These are phyloP conservation scores for Agapornis roseicollis DNA, from an alignment of 2,113 vertebrate genomes.

Conservation along the genomic window DNA sequence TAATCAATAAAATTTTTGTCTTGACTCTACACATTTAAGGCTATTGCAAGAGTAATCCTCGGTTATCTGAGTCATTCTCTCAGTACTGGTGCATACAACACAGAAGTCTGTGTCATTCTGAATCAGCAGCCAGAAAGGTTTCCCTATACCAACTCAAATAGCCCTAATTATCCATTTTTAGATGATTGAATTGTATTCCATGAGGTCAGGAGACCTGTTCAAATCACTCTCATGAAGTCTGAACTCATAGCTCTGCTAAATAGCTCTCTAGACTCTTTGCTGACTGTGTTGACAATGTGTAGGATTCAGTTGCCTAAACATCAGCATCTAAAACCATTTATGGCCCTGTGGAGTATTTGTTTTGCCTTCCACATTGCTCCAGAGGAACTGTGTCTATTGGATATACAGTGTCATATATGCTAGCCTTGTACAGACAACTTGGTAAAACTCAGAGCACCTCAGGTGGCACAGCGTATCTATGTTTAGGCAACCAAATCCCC, in stretches of 20 bases:
- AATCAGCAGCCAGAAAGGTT: neutral
- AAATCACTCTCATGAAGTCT: neutral
- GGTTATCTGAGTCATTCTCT: neutral
- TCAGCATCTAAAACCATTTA: neutral
- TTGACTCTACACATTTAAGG: neutral
- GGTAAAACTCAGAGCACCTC: neutral
- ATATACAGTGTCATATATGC: neutral
- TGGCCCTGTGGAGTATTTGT: neutral
- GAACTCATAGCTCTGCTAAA: neutral
- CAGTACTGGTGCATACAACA: neutral
- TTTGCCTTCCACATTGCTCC: neutral
- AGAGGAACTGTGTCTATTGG: neutral
- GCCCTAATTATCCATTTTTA: neutral
- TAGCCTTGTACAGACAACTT: neutral
- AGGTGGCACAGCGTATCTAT: neutral
- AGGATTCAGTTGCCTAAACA: neutral
- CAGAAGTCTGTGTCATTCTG: neutral
- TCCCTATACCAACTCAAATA: neutral
- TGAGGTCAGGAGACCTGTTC: neutral
- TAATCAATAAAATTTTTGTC: neutral
- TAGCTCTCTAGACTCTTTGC: neutral
- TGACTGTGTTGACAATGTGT: accelerated
- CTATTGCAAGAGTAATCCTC: neutral
- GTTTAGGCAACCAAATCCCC: neutral
- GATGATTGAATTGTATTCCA: neutral